phyloP scores from a whole-genome alignment of 2,888 invertebrate species.

The Synanthedon vespiformis region DNA sequence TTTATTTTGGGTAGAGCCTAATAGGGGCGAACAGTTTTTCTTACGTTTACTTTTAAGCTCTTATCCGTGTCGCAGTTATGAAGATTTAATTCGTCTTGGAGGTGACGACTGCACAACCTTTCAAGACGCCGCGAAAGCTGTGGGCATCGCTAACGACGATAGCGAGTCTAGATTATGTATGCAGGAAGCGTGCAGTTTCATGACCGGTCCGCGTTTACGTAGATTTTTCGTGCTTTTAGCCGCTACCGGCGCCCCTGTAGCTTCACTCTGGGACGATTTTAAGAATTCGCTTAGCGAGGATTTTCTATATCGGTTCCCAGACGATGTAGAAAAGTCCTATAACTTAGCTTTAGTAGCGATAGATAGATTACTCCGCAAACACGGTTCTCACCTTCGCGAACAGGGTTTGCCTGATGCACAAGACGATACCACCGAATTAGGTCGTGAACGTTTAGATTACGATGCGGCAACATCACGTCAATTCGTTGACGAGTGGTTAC shows the following conservation, averaged over 20 bases:
- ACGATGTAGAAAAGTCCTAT: not conserved
- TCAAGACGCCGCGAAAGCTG: conserved; percentile 8
- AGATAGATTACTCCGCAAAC: not conserved
- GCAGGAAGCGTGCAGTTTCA: conserved; percentile 6
- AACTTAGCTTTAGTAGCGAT: not conserved
- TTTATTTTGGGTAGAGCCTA: conserved; percentile 6
- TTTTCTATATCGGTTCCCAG: not conserved
- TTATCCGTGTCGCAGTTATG: conserved; percentile 5
- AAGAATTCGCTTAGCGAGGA: conserved; percentile 2
- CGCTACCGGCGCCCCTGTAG: conserved; percentile 4
- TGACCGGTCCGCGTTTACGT: conserved; percentile 6
- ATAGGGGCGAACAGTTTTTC: conserved; percentile 8
- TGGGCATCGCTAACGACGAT: conserved; percentile 8
- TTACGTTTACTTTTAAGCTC: conserved; percentile 3
- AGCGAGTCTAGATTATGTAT: conserved; percentile 5
- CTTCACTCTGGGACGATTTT: conserved; percentile 3
- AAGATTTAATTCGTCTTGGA: conserved; percentile 6
- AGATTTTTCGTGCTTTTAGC: conserved; percentile 5
- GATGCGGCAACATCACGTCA: not conserved
- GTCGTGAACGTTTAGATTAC: not conserved
- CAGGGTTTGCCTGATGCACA: not conserved
- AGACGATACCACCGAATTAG: not conserved
- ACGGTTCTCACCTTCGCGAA: not conserved
- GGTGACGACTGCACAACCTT: conserved; percentile 8
- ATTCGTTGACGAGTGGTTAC: not conserved